Evolutionary conservation across 2,113 vertebrate species (phyloP), one percentile per base, ranked within the genome.

Genomic region (Xiphophorus hellerii): DNA sequence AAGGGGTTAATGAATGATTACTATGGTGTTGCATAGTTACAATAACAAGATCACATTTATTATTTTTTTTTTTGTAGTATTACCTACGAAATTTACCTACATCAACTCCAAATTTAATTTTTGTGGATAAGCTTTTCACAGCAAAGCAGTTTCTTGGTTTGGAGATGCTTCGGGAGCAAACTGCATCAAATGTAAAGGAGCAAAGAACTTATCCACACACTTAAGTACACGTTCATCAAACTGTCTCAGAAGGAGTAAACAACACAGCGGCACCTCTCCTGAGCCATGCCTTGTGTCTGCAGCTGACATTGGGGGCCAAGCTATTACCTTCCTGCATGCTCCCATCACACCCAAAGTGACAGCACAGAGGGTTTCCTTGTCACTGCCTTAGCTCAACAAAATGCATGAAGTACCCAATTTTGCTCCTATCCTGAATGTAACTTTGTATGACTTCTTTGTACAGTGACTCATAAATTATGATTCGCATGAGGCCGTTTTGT

Each of bases 211-310:
- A 83, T 86, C 80, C 83, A 58, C 81, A 63, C 73, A 63, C 62
- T 77, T 69, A 83, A 68, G 85, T 74, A 81, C 84, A 76, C 83
- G 88, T 91, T 89, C 67, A 87, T 92, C 90, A 82, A 80, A 72
- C 86, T 87, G 84, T 88, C 90, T 85, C 71, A 30, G 63, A 64
- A 73, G 78, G 61, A 78, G 78, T 81, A 89, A 89, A 92, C 82
- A 78, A 85, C 60, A 67, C 71, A 70, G 44, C 84, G 25, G 63
- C 60, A 74, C 66, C 71, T 75, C 77, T 85, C 70, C 71, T 65
- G 84, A 80, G 76, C 74, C 39, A 58, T 77, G 80, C 66, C 70
- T 39, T 80, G 67, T 79, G 79, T 62, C 37, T 83, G 71, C 74
- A 60, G 71, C 71, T 20, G 17, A 20, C 44, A 48, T 48, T 48